A percentile compares a stretch with the other conserved stretches of the same genome.
phyloP scores from a whole-genome alignment of 2,888 invertebrate genomes.

The Bombylius major region DNA sequence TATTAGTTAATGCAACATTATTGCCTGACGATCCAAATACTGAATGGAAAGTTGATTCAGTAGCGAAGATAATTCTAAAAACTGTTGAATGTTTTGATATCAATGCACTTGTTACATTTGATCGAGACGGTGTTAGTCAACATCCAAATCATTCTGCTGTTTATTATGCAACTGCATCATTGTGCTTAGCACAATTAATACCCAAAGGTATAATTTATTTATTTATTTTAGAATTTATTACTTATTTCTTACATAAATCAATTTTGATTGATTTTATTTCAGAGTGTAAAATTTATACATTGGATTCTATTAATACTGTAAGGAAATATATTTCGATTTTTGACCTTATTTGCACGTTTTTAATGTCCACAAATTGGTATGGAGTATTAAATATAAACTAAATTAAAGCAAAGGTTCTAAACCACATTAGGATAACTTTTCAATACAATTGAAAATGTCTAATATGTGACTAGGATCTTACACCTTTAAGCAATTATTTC shows the following conservation, averaged over 20 bases:
- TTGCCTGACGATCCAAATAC: constrained; percentile 63
- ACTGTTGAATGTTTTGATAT: constrained; percentile 62
- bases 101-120: constrained; percentile 85
- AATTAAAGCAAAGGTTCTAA: no score
- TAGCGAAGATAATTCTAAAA: constrained; percentile 49
- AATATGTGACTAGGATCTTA: no score
- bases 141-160: constrained; percentile 86
- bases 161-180: constrained; percentile 66
- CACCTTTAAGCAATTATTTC: no score
- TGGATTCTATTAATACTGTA: constrained; percentile 73
- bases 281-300: constrained; percentile 71
- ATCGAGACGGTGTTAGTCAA: constrained; percentile 81
- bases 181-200: constrained; percentile 61
- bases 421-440: no score
- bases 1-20: constrained; percentile 53
- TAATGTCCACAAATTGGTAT: constrained; percentile 66
- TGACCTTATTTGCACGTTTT: constrained; percentile 69
- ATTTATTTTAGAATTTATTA: no score
- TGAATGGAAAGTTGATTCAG: constrained; percentile 60
- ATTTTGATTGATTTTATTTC: constrained; percentile 28
- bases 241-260: not conserved
- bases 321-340: constrained; percentile 76
- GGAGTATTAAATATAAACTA: constrained; percentile 15
- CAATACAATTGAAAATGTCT: no score
- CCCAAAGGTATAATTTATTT: constrained; percentile 46